phyloP scores from a whole-genome alignment of 2,797 vertebrate genomes.

The Lepilemur ruficaudatus region DNA sequence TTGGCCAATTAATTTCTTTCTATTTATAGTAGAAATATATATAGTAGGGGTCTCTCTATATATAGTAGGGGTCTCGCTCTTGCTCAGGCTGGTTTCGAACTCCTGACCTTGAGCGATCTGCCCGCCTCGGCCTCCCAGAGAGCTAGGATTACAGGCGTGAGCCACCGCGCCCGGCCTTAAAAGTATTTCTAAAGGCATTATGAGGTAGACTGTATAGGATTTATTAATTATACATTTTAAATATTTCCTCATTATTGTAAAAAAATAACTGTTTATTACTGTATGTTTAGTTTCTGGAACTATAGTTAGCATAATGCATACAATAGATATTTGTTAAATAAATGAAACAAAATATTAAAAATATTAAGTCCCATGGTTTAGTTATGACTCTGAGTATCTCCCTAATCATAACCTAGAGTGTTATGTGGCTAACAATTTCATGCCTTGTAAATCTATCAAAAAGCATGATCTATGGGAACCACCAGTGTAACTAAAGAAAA shows the following conservation, averaged over 20 bases:
- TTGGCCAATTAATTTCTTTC: too few relatives aligned
- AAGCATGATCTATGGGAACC: background rate
- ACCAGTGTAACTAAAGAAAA: background rate
- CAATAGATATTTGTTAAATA: background rate
- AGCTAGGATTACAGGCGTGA: too few relatives aligned
- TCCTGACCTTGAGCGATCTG: too few relatives aligned
- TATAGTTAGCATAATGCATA: background rate
- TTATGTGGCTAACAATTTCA: background rate
- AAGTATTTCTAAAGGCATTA: background rate
- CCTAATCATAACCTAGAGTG: background rate
- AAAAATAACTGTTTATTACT: background rate
- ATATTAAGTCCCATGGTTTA: background rate
- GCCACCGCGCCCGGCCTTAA: too few relatives aligned
- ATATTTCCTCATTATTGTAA: background rate
- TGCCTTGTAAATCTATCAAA: background rate
- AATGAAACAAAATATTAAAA: background rate
- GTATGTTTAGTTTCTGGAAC: background rate
- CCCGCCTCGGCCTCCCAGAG: too few relatives aligned
- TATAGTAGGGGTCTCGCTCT: too few relatives aligned
- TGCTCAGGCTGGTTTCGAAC: too few relatives aligned
- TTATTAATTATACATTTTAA: background rate
- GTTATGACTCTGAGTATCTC: background rate
- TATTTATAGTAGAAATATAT: too few relatives aligned
- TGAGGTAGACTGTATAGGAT: background rate
- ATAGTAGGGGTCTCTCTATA: too few relatives aligned